Conservation (phyloP, 2,888 invertebrate species). For the Macrophya alboannulata region DNA sequence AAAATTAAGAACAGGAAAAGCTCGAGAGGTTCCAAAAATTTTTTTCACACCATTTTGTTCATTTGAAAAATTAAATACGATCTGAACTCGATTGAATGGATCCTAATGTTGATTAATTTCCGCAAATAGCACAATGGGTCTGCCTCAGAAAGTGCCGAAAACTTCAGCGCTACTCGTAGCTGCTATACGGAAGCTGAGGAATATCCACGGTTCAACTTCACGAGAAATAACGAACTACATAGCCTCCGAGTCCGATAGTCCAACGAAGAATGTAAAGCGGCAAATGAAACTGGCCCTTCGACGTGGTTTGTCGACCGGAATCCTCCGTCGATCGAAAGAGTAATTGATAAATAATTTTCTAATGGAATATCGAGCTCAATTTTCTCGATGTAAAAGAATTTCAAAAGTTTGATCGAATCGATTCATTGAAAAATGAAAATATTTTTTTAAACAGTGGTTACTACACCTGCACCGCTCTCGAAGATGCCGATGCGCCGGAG, state of each 20-base stretch:
- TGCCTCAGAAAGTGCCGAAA: slow-evolving; percentile 67
- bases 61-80: background rate
- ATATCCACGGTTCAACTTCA: slow-evolving; percentile 73
- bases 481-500: background rate
- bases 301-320: slow-evolving; percentile 75
- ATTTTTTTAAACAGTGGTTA: slow-evolving; percentile 7
- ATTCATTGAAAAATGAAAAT: background rate
- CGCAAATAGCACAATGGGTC: background rate
- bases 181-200: slow-evolving; percentile 74
- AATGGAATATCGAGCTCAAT: background rate
- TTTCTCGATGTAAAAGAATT: background rate
- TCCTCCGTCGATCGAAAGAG: slow-evolving; percentile 73
- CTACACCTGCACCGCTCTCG: slow-evolving; percentile 32
- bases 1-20: background rate
- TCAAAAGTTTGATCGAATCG: background rate
- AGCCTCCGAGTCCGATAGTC: slow-evolving; percentile 72
- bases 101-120: background rate
- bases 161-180: slow-evolving; percentile 74
- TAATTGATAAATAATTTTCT: slow-evolving; percentile 60
- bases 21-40: background rate
- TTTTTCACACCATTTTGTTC: background rate
- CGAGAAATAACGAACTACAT: slow-evolving; percentile 76
- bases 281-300: slow-evolving; percentile 73
- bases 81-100: background rate
- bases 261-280: slow-evolving; percentile 66